Evolutionary conservation across 2,888 invertebrate genomes (phyloP).

Genomic region (Epiblema foenella): DNA sequence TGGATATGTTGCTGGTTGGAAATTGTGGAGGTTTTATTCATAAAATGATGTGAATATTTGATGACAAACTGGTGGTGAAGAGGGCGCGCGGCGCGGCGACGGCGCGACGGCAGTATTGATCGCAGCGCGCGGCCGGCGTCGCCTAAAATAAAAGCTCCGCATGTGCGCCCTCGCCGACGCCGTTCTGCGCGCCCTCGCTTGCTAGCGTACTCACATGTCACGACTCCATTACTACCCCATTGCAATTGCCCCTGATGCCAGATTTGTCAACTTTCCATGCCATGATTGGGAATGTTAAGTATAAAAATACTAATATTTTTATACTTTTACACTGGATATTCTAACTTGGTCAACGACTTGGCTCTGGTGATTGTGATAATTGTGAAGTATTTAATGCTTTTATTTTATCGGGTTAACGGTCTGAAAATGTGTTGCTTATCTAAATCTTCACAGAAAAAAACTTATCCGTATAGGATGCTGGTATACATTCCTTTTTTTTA

Average conservation of each 20-base stretch:
- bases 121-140: constrained; percentile 77
- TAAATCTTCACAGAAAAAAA: too few species aligned
- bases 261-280: constrained; percentile 21
- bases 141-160: constrained; percentile 82
- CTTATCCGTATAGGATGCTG: too few species aligned
- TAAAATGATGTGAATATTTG: constrained; percentile 82
- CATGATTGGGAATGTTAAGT: constrained; percentile 1
- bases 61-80: constrained; percentile 75
- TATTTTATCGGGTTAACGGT: too few species aligned
- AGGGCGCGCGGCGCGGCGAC: constrained; percentile 74
- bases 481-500: too few species aligned
- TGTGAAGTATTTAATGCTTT: too few species aligned
- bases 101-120: constrained; percentile 84
- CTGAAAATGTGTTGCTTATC: too few species aligned
- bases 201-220: constrained; percentile 46
- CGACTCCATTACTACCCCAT: constrained; percentile 40
- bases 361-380: too few species aligned
- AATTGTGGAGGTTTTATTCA: constrained; percentile 65
- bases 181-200: constrained; percentile 50
- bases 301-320: not conserved
- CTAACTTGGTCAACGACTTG: not conserved
- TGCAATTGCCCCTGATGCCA: constrained; percentile 19
- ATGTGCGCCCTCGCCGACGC: constrained; percentile 68
- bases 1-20: constrained; percentile 44
- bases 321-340: not conserved